These are phyloP conservation scores for Eilema caniola DNA, from an alignment of 2,888 invertebrate species.

Conservation along the genomic window DNA sequence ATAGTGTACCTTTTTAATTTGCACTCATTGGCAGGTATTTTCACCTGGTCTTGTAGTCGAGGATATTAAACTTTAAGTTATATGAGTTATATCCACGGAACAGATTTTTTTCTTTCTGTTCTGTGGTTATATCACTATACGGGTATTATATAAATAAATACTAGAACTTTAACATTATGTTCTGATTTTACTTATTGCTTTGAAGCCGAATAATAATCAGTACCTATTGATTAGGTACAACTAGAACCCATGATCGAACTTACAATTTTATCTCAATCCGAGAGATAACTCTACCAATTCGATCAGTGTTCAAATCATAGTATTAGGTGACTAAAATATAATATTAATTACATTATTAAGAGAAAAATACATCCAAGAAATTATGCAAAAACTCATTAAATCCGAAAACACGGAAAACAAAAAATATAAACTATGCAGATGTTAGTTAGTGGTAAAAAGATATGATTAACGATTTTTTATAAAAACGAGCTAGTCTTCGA, in stretches of 20 bases:
- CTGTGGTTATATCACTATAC: background rate
- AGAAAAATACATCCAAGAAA: no score
- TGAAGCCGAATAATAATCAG: no score
- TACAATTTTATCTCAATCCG: no score
- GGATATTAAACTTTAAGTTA: background rate
- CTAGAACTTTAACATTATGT: no score
- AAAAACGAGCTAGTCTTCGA: background rate
- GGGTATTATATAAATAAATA: background rate
- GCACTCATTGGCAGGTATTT: background rate
- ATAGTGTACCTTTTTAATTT: background rate
- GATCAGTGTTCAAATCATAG: no score
- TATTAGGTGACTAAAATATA: no score
- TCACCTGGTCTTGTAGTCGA: background rate
- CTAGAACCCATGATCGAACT: background rate
- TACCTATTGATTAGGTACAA: no score
- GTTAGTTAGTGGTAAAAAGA: background rate
- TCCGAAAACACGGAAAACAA: no score
- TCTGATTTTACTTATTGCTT: no score
- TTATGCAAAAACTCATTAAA: background rate
- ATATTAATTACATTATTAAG: no score
- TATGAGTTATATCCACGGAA: no score
- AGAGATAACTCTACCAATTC: background rate
- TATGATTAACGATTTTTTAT: slow-evolving; percentile 4
- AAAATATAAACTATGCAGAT: background rate
- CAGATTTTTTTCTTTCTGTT: no score